Evolutionary conservation across 2,797 vertebrate genomes (phyloP).

Genomic region (Falco berigora): DNA sequence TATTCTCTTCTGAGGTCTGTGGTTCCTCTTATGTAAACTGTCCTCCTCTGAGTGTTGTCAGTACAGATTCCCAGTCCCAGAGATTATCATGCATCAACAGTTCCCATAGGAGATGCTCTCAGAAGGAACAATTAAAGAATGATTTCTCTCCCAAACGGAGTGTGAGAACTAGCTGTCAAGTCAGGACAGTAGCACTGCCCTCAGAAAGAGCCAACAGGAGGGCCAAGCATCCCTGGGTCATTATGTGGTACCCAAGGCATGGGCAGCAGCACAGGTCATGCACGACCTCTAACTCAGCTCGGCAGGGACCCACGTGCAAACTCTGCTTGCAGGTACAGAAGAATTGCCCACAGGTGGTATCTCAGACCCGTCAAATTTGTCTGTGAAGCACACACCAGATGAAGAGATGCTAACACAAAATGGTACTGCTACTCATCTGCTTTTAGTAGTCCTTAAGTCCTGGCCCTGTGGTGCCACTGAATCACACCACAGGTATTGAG

Average conservation of each 20-base stretch:
- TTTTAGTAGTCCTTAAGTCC: not conserved
- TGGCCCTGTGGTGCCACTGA: not conserved
- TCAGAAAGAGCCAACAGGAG: not conserved
- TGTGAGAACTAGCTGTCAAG: not conserved
- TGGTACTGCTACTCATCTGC: not conserved
- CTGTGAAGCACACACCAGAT: not conserved
- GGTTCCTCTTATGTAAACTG: not conserved
- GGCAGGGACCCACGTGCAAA: not conserved
- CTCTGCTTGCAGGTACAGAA: not conserved
- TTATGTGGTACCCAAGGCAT: accelerated
- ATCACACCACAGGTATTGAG: not conserved
- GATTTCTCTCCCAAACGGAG: not conserved
- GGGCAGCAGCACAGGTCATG: accelerated
- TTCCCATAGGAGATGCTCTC: not conserved
- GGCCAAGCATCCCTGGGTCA: not conserved
- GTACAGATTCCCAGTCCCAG: not conserved
- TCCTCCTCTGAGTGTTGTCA: not conserved
- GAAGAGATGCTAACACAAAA: not conserved
- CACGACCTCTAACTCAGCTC: not conserved
- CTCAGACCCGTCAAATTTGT: not conserved
- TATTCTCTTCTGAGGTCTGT: not conserved
- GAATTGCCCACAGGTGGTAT: not conserved
- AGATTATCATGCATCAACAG: not conserved
- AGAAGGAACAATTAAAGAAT: not conserved
- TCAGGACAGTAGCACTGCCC: not conserved